Evolutionary conservation across 1,140 invertebrate species (phyloP), one percentile per base, ranked within the genome.

Genomic region (Semibalanus balanoides): DNA sequence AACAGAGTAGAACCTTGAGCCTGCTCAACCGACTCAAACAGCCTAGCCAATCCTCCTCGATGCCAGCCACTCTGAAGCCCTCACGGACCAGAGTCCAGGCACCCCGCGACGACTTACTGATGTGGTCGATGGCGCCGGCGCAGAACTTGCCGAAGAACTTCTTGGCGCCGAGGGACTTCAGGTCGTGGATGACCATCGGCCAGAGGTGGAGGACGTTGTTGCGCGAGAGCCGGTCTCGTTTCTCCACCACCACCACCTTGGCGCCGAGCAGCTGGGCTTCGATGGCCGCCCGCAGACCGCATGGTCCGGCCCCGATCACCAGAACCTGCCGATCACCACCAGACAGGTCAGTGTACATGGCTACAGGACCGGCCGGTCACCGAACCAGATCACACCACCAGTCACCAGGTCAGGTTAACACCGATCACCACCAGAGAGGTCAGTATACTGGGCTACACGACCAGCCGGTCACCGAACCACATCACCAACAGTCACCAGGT

Each of bases 101-200:
- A 7, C 35, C 35, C 35, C 5, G 17, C 35, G 5, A 69, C 72
- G 74, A 81, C 87, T 86, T 83, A 87, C 96, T 97, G 80, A 99
- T 99, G 84, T 99, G 96, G 85, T 99, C 96, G 78, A 99, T 98
- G 75, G 95, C 90, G 69, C 97, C 97, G 0, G 96, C 96, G 86
- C 97, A 99, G 84, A 99, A 99, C 86, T 98, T 98, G 17, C 96
- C 96, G 84, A 96, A 98, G 85, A 99, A 99, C 82, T 98, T 97
- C 84, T 99, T 99, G 69, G 96, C 97, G n/a, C 96, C 97, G 7
- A 99, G 87, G 77, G 90, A 90, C 74, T 92, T 89, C 70, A 99
- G 86, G 86, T 99, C 97, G 80, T 96, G 92, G 76, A 99, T 99
- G 30, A 99, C 95, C 84, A 96, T 98, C 30, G 97, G 96, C 97